A percentile compares a stretch with the other conserved stretches of the same genome.
Evolutionary conservation across 92 coral and sea anemone species (phyloP).

Genomic region (Paragorgia papillata): DNA sequence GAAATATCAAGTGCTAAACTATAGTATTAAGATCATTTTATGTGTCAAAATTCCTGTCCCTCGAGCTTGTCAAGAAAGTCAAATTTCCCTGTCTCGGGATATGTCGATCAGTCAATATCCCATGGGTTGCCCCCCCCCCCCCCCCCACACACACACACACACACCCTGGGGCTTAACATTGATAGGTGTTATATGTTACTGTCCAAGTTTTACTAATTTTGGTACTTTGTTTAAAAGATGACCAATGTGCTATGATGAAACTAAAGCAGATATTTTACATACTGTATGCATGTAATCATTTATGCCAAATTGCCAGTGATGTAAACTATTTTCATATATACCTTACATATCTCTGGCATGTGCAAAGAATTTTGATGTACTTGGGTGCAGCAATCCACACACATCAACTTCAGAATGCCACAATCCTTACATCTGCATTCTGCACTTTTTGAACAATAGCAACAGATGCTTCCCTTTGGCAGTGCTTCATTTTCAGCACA

Average conservation of each 20-base stretch:
- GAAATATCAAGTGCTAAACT: too few species aligned
- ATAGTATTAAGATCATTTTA: too few species aligned
- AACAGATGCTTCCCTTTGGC: neutral
- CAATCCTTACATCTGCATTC: slow-evolving; percentile 16
- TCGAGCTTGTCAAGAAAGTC: too few species aligned
- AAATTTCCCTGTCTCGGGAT: too few species aligned
- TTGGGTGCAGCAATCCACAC: slow-evolving; percentile 24
- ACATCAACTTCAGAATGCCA: slow-evolving; percentile 10
- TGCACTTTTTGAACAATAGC: slow-evolving; percentile 20
- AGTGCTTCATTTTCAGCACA: slow-evolving; percentile 18
- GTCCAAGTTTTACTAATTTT: too few species aligned
- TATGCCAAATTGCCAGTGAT: neutral
- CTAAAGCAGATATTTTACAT: neutral
- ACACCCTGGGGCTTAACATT: too few species aligned
- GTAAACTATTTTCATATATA: neutral
- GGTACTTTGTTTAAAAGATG: neutral
- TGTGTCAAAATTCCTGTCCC: too few species aligned
- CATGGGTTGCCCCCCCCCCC: too few species aligned
- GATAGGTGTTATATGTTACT: neutral
- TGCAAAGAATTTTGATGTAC: slow-evolving; percentile 3
- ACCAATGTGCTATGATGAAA: neutral
- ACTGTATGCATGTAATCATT: neutral
- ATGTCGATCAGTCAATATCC: too few species aligned
- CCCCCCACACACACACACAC: too few species aligned
- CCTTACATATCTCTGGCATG: slow-evolving; percentile 33